Evolutionary conservation across 2,797 vertebrate species (phyloP).

Genomic region (Neolamprologus multifasciatus): DNA sequence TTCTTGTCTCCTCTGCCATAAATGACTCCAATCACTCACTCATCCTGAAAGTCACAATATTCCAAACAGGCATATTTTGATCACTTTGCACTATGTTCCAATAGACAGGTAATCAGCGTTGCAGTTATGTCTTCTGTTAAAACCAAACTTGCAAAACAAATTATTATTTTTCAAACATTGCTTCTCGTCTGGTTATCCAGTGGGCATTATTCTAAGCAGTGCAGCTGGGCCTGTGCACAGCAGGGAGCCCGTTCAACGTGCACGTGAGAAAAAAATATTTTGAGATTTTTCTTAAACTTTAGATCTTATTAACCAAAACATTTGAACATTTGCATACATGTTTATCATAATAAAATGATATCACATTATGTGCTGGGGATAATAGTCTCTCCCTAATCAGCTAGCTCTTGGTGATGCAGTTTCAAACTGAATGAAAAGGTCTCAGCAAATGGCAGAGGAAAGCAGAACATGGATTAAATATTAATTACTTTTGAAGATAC

Average conservation of each 20-base stretch:
- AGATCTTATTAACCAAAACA: neutral
- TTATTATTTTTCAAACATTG: neutral
- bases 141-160: neutral
- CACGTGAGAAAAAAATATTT: neutral
- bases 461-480: neutral
- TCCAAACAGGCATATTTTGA: neutral
- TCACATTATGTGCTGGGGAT: accelerated
- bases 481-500: neutral
- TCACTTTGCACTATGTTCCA: neutral
- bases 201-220: neutral
- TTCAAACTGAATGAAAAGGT: neutral
- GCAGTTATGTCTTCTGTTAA: neutral
- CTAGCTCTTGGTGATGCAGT: neutral
- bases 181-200: neutral
- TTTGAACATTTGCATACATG: neutral
- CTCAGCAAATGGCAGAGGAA: neutral
- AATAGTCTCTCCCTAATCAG: neutral
- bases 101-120: neutral
- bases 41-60: neutral
- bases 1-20: neutral
- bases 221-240: neutral
- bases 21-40: neutral
- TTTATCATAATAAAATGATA: neutral
- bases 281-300: neutral
- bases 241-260: neutral